phyloP scores from a whole-genome alignment of 23 tunicate genomes.

The Styela plicata region DNA sequence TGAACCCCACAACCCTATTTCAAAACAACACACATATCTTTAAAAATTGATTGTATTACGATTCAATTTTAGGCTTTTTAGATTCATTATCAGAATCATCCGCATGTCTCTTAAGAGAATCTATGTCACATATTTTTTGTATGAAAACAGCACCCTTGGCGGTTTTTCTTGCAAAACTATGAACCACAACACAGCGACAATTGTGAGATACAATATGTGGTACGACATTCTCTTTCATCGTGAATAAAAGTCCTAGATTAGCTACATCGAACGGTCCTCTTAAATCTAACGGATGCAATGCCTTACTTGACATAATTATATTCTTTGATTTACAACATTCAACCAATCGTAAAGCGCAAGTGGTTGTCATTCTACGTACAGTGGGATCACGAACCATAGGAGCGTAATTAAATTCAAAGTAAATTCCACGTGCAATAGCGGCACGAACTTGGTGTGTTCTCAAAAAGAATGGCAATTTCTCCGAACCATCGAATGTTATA shows the following conservation, averaged over 20 bases:
- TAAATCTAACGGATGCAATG: constrained; percentile 40
- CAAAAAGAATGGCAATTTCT: constrained; percentile 30
- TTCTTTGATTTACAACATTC: constrained; percentile 45
- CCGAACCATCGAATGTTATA: constrained; percentile 48
- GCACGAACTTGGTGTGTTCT: constrained; percentile 21
- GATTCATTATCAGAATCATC: background rate
- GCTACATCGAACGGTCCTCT: constrained; percentile 82
- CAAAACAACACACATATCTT: no score
- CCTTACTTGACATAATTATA: constrained; percentile 55
- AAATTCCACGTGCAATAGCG: constrained; percentile 61
- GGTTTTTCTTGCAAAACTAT: constrained; percentile 70
- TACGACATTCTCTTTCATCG: constrained; percentile 31
- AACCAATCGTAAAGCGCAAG: constrained; percentile 33
- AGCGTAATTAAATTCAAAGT: constrained; percentile 62
- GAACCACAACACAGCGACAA: constrained; percentile 68
- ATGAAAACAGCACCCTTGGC: constrained; percentile 72
- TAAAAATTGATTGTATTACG: no score
- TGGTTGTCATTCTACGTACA: constrained; percentile 31
- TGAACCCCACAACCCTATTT: no score
- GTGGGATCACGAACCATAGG: constrained; percentile 67
- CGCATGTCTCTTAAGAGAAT: background rate
- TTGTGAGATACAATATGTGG: constrained; percentile 52
- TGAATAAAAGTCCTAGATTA: constrained; percentile 38
- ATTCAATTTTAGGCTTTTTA: constrained; percentile 9
- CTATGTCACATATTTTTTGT: constrained; percentile 21